Evolutionary conservation across 2,888 invertebrate genomes (phyloP), one percentile per base, ranked within the genome.

Genomic region (Plagodis dolabraria): DNA sequence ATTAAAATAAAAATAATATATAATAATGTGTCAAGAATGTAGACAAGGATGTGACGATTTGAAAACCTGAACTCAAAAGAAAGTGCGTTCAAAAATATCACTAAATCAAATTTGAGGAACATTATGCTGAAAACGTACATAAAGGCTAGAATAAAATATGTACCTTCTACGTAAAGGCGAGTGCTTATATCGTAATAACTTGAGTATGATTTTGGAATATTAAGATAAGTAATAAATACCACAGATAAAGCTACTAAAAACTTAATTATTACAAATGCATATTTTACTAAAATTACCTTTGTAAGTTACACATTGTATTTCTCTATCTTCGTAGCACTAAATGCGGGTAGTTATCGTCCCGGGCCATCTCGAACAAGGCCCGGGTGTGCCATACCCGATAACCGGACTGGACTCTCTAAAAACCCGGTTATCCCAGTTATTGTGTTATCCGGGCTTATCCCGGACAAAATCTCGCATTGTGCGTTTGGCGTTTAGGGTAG

Each of bases 401-500:
- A 60, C 64, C 56, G 58, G 64, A 48, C 52, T 52, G 51, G 61
- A 57, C 63, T 63, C 53, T 57, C 60, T 55, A 43, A 62, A 65
- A 63, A 55, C 54, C 54, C 47, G 40, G 43, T 48, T 52, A 55
- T 52, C 52, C 52, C 52, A 9, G 46, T 45, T 61, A 59, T 42
- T 9, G 7, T 49, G 53, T 49, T 54, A 55, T 52, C 50, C 60
- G 38, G 55, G 54, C n/a, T 63, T 59, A 62, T 8, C 7, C 7
- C 10, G 40, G 40, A 10, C 8, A 62, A 64, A 65, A 65, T 63
- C 57, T 63, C 53, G 56, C 50, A 64, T 60, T 61, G 64, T 69
- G 69, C 63, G 60, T 69, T 67, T 69, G 69, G 62, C 69, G 54
- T 67, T 68, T 61, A 61, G 63, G 59, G 54, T 47, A 60, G 45